A percentile compares a stretch with the other conserved stretches of the same genome.
Evolutionary conservation across 2,888 invertebrate genomes (phyloP).

Genomic region (Eledona agricola): DNA sequence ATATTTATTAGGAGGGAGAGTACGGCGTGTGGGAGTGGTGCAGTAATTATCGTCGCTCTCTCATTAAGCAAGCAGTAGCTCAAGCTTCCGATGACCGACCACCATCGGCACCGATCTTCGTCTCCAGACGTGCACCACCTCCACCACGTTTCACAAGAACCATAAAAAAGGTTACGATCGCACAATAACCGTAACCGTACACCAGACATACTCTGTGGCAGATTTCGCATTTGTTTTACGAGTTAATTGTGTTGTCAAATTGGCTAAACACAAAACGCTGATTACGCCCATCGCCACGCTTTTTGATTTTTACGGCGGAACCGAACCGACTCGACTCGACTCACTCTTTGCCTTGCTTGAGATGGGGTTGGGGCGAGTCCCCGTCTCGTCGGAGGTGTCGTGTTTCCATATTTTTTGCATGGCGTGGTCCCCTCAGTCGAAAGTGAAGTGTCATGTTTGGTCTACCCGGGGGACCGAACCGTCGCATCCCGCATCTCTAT

Average conservation of each 20-base stretch:
- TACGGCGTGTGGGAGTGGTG: constrained; percentile 49
- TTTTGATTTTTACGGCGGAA: constrained; percentile 30
- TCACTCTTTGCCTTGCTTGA: constrained; percentile 4
- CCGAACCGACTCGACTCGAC: constrained; percentile 8
- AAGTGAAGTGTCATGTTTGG: constrained; percentile 63
- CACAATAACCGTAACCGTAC: constrained; percentile 61
- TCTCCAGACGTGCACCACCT: constrained; percentile 28
- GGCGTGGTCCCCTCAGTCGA: constrained; percentile 51
- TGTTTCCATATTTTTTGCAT: constrained; percentile 60
- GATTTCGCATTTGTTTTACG: constrained; percentile 59
- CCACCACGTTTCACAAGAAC: constrained; percentile 53
- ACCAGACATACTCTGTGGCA: constrained; percentile 60
- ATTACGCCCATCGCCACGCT: constrained; percentile 50
- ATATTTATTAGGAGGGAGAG: constrained; percentile 53
- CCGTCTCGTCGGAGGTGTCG: constrained; percentile 53
- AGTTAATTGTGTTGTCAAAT: constrained; percentile 62
- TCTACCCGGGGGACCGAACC: constrained; percentile 53
- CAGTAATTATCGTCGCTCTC: constrained; percentile 52
- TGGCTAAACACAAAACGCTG: constrained; percentile 51
- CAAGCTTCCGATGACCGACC: constrained; percentile 25
- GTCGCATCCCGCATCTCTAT: constrained; percentile 48
- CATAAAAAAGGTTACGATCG: constrained; percentile 61
- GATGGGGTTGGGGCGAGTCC: constrained; percentile 28
- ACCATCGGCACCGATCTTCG: constrained; percentile 6
- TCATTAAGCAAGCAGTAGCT: constrained; percentile 43